Conservation (phyloP, 2,113 vertebrate species). For the Oryzias celebensis region DNA sequence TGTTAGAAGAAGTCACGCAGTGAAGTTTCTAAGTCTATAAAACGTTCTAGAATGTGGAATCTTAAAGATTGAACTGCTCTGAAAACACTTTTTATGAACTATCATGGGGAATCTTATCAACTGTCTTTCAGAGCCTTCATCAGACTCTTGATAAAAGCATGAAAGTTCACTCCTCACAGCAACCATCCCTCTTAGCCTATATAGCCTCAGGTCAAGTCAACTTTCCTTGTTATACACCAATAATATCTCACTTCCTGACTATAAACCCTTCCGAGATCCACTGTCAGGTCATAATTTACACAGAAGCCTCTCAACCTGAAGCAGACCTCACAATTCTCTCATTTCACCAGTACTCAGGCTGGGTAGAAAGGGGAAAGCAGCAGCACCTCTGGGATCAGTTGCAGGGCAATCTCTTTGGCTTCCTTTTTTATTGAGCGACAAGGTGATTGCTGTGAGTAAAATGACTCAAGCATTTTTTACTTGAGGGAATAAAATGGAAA, state of each 20-base stretch:
- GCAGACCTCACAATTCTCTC: conserved; percentile 41
- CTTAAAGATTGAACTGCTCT: conserved; percentile 5
- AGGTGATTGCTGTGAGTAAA: conserved; percentile 37
- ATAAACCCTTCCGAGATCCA: conserved; percentile 55
- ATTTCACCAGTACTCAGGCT: conserved; percentile 48
- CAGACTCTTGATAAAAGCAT: conserved; percentile 41
- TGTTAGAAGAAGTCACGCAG: background rate
- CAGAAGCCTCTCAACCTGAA: conserved; percentile 38
- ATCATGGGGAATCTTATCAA: conserved; percentile 18
- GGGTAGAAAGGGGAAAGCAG: conserved; percentile 53
- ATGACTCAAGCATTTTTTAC: conserved; percentile 27
- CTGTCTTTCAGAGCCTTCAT: conserved; percentile 20
- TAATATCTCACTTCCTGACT: conserved; percentile 53
- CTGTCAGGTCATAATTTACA: conserved; percentile 52
- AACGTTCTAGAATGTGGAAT: conserved; percentile 11
- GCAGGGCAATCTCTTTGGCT: conserved; percentile 40
- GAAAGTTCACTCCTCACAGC: conserved; percentile 22
- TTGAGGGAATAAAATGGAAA: conserved; percentile 47
- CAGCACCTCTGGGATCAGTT: conserved; percentile 37
- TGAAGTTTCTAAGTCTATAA: conserved; percentile 3
- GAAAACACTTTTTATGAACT: conserved; percentile 16
- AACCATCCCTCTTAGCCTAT: conserved; percentile 11
- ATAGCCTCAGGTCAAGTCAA: conserved; percentile 39
- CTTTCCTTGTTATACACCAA: conserved; percentile 46
- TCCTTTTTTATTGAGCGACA: conserved; percentile 28